Base-by-base conservation (phyloP, 1,140 invertebrate species). In the Zaprionus tsacasi region DNA sequence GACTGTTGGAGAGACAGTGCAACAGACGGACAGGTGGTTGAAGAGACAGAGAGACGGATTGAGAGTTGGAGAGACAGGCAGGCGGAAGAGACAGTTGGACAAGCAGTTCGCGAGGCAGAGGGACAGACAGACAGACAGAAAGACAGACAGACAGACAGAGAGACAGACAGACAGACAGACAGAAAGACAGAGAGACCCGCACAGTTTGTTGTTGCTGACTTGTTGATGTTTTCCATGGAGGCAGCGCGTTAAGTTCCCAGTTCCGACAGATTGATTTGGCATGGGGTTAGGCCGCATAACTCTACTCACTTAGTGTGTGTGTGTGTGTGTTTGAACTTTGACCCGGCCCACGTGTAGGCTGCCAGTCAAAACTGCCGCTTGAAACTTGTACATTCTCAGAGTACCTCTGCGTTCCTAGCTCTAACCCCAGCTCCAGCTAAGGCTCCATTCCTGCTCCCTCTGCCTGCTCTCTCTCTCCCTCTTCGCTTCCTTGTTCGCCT, bases 11-110 rank as follows among this genome's bases (percentile, higher is more conserved):
- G 27, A 30, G 27, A 30, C 27, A 30, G 27, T n/a, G n/a, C n/a
- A n/a, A 30, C 3, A 30, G 27, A 30, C 27, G 21, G 21, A 21
- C 21, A 21, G 21, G n/a, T n/a, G 0, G 27, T 30, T 30, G 27
- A 0, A 30, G 27, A 30, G 27, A 30, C 27, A 30, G 27, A 30
- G 27, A 30, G 27, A 30, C 40, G 35, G 43, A 5, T 30, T 1
- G 6, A 30, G 27, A 30, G 27, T 40, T 35, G 17, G 48, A 0
- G 27, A 6, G 27, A 21, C 57, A 45, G 15, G 1, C 15, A 8
- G 73, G 0, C 10, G 7, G 7, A n/a, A n/a, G 21, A 70, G 67
- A 35, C 66, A 64, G 58, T 40, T 45, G 43, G 13, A 25, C 27
- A 30, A 4, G 27, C 40, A 43, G 54, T 2, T 30, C 0, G 6